Evolutionary conservation across 2,113 vertebrate species (phyloP), one percentile per base, ranked within the genome.

Genomic region (Eulemur rufifrons): DNA sequence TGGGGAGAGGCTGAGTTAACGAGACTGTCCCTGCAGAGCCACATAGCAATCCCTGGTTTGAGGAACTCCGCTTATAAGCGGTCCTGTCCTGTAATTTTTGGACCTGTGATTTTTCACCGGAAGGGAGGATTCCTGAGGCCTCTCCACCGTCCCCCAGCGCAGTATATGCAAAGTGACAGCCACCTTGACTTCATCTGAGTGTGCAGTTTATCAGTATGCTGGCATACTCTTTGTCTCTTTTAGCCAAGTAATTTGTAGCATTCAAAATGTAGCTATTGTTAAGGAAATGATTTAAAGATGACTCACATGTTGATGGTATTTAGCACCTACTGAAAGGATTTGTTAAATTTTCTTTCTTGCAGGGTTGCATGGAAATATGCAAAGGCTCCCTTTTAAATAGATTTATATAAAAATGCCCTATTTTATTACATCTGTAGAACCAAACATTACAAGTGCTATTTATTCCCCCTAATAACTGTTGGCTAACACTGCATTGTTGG

Each of bases 301-400:
- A 97, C 85, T 97, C 96, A 97, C 86, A 74, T 97, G 95, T 92
- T 93, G 95, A 59, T 97, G 95, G 96, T 93, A 98, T 97, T 96
- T 96, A 97, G 80, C 96, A 97, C 91, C 92, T 95, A 89, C 86
- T 93, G 95, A 93, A 96, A 93, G 83, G 92, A 89, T 95, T 95
- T 97, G 93, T 81, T 78, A 34, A 89, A 81, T 95, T 96, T 95
- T 84, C 78, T 97, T 61, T 74, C 82, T 97, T 95, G 91, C 86
- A 89, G 39, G 13, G 25, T 61, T 89, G 56, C 42, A 37, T 68
- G 89, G 74, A 74, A 93, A 71, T 56, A 63, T 45, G 42, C 25
- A 63, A 82, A 66, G 86, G 15, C 59, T 83, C 80, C 42, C n/a
- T 87, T 84, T 83, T 71, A 83, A 78, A 86, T 37, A 91, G 82